Evolutionary conservation across 1,140 invertebrate species (phyloP), one percentile per base, ranked within the genome.

Genomic region (Trichonephila inaurata): DNA sequence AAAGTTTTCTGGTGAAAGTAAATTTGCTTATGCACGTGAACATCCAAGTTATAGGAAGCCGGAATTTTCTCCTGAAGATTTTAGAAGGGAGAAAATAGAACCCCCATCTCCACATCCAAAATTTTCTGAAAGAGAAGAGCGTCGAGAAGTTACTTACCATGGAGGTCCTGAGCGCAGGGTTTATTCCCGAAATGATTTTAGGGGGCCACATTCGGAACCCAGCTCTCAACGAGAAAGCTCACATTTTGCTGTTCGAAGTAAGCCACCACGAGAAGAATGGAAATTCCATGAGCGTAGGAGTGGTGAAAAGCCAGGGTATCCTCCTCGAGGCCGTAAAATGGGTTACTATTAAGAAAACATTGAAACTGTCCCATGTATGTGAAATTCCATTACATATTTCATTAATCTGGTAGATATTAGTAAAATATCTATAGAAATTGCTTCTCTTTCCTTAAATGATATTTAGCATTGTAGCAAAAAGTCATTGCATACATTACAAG

Each of bases 121-220:
- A 24, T 91, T 81, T 82, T 28, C 60, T 21, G 72, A 91, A 60
- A 24, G 89, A 19, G 89, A 91, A 60, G 89, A 91, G 40, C 19
- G 92, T 44, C 16, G 92, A 40, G 92, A 93, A 28, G 92, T 93
- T 21, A 93, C 92, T 40, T 93, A 93, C 28, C 92, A 82, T 28
- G 51, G 92, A 44, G 92, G 51, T 10, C 92, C 92, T 62, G 92
- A 93, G 3, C 66, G 92, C 0, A n/a, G 85, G 4, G 92, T 93
- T 19, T 93, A 93, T 82, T 93, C 92, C 44, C 64, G 92, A 62
- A 93, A 58, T 89, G 92, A 93, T 44, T 93, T 88, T 33, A 93
- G 92, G 28, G 92, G 92, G 7, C 92, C 92, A 7, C 89, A 82
- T 14, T 81, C 77, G 7, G 92, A 85, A 40, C 69, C 92, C n/a